These are phyloP conservation scores for Azemiops feae DNA, from an alignment of 2,113 vertebrate species.

Conservation along the genomic window DNA sequence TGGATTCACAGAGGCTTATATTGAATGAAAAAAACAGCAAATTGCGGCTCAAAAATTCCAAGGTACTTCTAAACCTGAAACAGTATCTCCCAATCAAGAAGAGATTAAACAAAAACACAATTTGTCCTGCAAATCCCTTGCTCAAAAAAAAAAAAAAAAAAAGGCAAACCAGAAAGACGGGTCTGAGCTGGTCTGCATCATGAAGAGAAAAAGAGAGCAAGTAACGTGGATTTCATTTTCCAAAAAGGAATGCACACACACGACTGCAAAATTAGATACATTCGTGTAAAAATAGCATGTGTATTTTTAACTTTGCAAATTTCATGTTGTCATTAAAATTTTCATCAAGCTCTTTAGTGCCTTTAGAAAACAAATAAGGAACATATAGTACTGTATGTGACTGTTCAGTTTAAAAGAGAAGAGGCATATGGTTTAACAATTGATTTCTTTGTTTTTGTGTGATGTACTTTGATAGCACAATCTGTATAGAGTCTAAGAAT, in stretches of 20 bases:
- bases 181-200: conserved; percentile 55
- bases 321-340: not conserved
- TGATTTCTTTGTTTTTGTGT: not conserved
- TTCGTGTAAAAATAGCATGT: not conserved
- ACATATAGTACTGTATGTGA: not conserved
- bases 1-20: not conserved
- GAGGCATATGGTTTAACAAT: not conserved
- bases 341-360: not conserved
- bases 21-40: conserved; percentile 67
- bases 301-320: not conserved
- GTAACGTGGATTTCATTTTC: conserved; percentile 21
- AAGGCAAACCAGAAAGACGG: conserved; percentile 52
- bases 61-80: not conserved
- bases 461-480: not conserved
- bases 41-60: conserved; percentile 67
- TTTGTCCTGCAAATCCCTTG: conserved; percentile 74
- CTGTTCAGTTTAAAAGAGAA: not conserved
- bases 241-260: conserved; percentile 3
- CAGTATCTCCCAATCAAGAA: conserved; percentile 59
- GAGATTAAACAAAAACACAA: conserved; percentile 79
- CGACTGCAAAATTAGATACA: not conserved
- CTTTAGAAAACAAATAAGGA: not conserved
- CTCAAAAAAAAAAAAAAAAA: conserved; percentile 38
- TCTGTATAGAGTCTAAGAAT: too few relatives aligned
- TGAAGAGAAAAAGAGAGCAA: conserved; percentile 39